Conservation (phyloP, 2,888 invertebrate species). For the Vesta saturnalis region DNA sequence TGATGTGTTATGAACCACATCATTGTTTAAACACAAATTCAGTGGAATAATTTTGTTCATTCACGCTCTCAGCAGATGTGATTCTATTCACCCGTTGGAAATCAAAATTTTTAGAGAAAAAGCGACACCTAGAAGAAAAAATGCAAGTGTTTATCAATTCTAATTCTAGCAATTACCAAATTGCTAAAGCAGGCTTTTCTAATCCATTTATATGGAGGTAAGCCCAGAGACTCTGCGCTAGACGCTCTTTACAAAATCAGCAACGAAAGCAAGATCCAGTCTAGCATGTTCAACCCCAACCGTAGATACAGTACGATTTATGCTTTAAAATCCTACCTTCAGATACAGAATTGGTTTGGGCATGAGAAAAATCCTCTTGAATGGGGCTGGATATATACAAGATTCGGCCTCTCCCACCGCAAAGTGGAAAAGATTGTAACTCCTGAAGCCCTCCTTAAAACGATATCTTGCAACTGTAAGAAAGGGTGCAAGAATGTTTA, state of each 20-base stretch:
- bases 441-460: not conserved
- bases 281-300: not conserved
- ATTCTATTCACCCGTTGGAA: not conserved
- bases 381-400: constrained; percentile 1
- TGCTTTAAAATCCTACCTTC: not conserved
- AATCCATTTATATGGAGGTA: not conserved
- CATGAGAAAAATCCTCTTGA: not conserved
- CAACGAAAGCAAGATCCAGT: not conserved
- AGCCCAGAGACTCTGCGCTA: not conserved
- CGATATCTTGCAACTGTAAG: constrained; percentile 6
- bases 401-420: not conserved
- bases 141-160: not conserved
- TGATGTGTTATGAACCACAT: not conserved
- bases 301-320: not conserved
- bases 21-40: not conserved
- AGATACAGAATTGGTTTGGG: constrained; percentile 12
- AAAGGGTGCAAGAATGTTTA: not conserved
- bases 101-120: not conserved
- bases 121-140: not conserved
- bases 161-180: not conserved
- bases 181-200: constrained; percentile 8
- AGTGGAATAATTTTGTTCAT: not conserved
- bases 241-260: not conserved
- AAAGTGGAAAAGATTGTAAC: not conserved
- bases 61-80: not conserved